Evolutionary conservation across 2,888 invertebrate species (phyloP), one percentile per base, ranked within the genome.

Genomic region (Callinectes sapidus): DNA sequence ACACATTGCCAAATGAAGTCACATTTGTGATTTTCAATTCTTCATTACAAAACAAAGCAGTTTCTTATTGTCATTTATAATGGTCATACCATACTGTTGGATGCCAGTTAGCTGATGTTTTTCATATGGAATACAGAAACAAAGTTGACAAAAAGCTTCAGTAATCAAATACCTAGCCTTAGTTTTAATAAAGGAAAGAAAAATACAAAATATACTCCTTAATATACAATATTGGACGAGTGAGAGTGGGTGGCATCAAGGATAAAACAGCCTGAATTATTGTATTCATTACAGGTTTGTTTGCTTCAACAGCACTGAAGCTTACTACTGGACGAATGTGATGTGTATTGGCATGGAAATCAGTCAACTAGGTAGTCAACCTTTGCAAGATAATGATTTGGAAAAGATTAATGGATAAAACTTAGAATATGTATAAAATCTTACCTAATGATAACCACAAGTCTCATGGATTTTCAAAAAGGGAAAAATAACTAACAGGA

Each of bases 181-280:
- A 81, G 81, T 81, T 10, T 81, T 81, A 81, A 81, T 81, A 81
- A 35, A 81, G 35, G 18, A 81, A 81, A 39, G 5, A 81, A 35
- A 81, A 81, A 35, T 32, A 35, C 35, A 81, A 35, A 32, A 23
- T 35, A 81, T 16, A 81, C 16, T 23, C 35, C n/a, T 81, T 16
- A 35, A 81, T 81, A 35, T 81, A 81, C 35, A 81, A 32, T 81
- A 35, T n/a, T 81, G 81, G 90, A 91, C 86, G 90, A 91, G 86
- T 91, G 39, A 87, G 39, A 86, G 54, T 86, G 90, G 90, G 89
- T 89, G 89, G 89, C 32, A 77, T 89, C 77, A 54, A 48, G 77
- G 89, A 28, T 18, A 71, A n/a, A 89, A 66, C 18, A 77, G 89
- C 71, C 89, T 77, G 89, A 28, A 28, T 28, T 23, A n/a, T 77